Evolutionary conservation across 2,888 invertebrate genomes (phyloP).

Genomic region (Pecten maximus): DNA sequence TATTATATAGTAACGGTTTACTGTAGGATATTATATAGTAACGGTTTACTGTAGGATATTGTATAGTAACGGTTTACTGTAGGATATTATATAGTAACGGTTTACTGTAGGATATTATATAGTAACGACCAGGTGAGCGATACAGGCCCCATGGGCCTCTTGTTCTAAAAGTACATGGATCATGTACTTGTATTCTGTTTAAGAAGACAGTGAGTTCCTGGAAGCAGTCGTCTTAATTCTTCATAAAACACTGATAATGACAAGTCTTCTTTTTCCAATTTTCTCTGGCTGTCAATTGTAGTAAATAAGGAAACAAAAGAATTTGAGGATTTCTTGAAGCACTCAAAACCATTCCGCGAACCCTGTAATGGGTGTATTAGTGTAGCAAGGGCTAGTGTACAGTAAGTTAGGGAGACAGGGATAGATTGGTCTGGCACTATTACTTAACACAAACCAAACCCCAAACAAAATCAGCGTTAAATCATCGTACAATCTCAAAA

Average conservation of each 20-base stretch:
- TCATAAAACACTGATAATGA: constrained; percentile 22
- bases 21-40: background rate
- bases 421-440: background rate
- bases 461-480: background rate
- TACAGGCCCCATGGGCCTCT: too few species aligned
- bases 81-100: background rate
- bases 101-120: background rate
- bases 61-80: background rate
- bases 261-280: background rate
- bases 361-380: background rate
- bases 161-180: background rate
- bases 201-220: background rate
- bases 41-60: background rate
- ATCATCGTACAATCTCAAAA: background rate
- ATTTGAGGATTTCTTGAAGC: background rate
- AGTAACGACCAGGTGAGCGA: too few species aligned
- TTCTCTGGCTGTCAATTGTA: background rate
- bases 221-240: background rate
- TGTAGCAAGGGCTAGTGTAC: background rate
- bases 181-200: background rate
- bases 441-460: background rate
- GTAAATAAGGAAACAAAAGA: background rate
- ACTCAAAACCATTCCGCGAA: background rate
- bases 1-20: too few species aligned
- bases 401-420: background rate